Percentiles rank a stretch among this genome's conserved stretches.
phyloP scores from a whole-genome alignment of 2,113 vertebrate genomes.

The Eulacestoma nigropectus region DNA sequence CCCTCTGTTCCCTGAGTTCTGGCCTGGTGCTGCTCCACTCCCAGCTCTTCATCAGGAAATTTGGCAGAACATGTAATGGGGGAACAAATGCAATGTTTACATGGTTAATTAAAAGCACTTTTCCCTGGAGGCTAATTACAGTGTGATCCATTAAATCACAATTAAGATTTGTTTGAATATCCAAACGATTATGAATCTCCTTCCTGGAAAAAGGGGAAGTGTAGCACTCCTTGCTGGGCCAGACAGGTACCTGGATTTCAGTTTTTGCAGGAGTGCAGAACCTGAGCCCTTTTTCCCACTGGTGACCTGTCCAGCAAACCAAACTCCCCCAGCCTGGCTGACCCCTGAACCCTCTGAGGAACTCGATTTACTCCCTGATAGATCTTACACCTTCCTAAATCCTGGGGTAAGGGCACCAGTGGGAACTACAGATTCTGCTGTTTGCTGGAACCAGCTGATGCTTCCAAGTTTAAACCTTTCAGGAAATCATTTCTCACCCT shows the following conservation, averaged over 20 bases:
- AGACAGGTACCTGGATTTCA: neutral
- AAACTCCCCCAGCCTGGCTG: neutral
- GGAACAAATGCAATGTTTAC: constrained; percentile 58
- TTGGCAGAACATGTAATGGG: constrained; percentile 46
- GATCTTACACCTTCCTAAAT: neutral
- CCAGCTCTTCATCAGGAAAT: constrained; percentile 22
- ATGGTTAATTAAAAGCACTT: constrained; percentile 65
- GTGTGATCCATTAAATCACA: constrained; percentile 62
- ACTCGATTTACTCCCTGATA: accelerated
- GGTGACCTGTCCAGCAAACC: neutral
- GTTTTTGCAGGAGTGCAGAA: neutral
- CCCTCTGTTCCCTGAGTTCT: neutral
- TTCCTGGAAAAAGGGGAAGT: neutral
- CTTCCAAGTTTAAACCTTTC: neutral
- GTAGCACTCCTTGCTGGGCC: neutral
- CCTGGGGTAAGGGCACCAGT: accelerated
- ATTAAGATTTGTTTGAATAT: constrained; percentile 59
- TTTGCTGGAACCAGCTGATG: neutral
- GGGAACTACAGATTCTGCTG: neutral
- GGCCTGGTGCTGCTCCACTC: neutral
- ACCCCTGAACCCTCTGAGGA: neutral
- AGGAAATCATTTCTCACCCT: neutral
- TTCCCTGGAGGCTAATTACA: constrained; percentile 61
- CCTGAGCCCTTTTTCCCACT: neutral
- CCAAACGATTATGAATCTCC: neutral